A percentile compares a stretch with the other conserved stretches of the same genome.
phyloP scores from a whole-genome alignment of 2,888 invertebrate genomes.

The Beris chalybata region DNA sequence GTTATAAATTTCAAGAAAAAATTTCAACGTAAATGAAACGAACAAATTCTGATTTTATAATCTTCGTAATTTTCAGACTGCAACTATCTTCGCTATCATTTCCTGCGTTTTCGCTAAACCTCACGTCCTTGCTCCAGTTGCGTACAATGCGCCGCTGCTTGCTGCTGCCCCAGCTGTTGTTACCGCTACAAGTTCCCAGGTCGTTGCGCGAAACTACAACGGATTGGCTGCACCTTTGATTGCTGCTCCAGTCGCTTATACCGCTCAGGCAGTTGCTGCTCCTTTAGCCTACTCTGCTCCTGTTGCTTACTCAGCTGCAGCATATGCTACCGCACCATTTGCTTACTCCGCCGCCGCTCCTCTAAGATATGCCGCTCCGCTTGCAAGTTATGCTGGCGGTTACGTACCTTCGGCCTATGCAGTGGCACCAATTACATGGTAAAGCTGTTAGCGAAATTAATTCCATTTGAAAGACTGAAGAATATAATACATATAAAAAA shows the following conservation, averaged over 20 bases:
- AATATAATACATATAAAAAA: no score
- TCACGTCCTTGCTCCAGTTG: background rate
- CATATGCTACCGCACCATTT: background rate
- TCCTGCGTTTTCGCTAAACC: background rate
- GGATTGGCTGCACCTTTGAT: conserved; percentile 58
- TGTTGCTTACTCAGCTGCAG: background rate
- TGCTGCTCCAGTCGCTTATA: conserved; percentile 47
- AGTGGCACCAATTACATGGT: no score
- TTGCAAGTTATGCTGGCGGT: no score
- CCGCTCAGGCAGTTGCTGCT: conserved; percentile 37
- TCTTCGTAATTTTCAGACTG: background rate
- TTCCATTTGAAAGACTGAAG: no score
- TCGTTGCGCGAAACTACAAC: conserved; percentile 63
- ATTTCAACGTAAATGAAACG: no score
- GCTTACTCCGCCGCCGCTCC: conserved; percentile 38
- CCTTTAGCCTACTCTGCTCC: conserved; percentile 40
- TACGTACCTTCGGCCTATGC: no score
- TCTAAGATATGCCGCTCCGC: no score
- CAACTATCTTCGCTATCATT: conserved; percentile 1
- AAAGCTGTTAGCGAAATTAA: no score
- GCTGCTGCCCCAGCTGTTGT: conserved; percentile 53
- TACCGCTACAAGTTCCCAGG: conserved; percentile 64
- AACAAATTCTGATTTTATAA: no score
- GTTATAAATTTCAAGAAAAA: no score
- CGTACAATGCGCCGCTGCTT: conserved; percentile 44